Conservation (phyloP, 2,888 invertebrate genomes). For the Panzeria rudis region DNA sequence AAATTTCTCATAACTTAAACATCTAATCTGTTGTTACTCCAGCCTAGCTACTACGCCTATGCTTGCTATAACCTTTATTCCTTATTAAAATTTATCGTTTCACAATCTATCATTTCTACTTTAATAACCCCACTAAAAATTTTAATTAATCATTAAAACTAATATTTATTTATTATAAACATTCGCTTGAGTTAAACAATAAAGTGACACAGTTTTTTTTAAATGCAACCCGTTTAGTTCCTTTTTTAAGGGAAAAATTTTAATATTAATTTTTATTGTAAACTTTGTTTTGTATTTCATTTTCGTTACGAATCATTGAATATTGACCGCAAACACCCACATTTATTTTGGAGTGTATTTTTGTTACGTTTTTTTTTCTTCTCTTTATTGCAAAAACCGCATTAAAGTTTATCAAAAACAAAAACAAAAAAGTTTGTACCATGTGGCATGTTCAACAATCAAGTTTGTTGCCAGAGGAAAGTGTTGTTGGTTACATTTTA, state of each 20-base stretch:
- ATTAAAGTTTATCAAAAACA: neutral
- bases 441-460: slow-evolving; percentile 44
- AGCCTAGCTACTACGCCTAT: neutral
- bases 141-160: neutral
- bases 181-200: neutral
- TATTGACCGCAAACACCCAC: slow-evolving; percentile 60
- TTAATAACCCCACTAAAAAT: neutral
- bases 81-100: neutral
- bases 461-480: slow-evolving; percentile 34
- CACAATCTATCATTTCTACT: neutral
- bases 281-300: slow-evolving; percentile 19
- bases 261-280: neutral
- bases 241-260: neutral
- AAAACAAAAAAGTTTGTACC: slow-evolving; percentile 1
- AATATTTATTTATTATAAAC: neutral
- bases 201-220: slow-evolving; percentile 25
- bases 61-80: neutral
- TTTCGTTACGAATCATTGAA: slow-evolving; percentile 29
- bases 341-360: slow-evolving; percentile 3
- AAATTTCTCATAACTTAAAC: too few relatives aligned
- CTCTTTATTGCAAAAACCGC: slow-evolving; percentile 19
- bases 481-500: neutral
- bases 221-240: neutral
- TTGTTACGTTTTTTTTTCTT: neutral
- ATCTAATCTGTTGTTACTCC: too few relatives aligned